Base-by-base conservation (phyloP, 1,140 invertebrate species). In the Drosophila trapezifrons region DNA sequence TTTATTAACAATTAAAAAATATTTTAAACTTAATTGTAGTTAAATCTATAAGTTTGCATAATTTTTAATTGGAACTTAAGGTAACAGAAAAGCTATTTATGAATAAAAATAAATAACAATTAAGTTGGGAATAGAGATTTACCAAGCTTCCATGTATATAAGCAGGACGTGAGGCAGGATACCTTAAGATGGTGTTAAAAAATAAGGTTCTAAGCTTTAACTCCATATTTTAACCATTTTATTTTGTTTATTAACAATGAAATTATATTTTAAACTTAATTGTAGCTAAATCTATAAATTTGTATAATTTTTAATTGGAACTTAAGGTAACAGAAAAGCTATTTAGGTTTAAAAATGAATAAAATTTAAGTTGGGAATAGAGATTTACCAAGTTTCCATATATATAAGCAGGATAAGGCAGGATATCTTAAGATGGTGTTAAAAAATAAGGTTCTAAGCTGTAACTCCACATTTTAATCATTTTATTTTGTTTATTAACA, bases 171-270 rank as follows among this genome's bases (percentile, higher is more conserved):
- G 1, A 29, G 10, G n/a, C 5, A 10, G 47, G 6, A 32, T 18
- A 12, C 4, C 10, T 7, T 8, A 27, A 10, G 3, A 10, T 18
- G 0, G 9, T 18, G 9, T 4, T 32, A 13, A 0, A 8, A 46
- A 46, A 12, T 12, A 17, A 1, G 5, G 2, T 27, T 49, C 3
- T 3, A 17, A 29, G 4, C 4, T 29, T 0, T 10, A 4, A 18
- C 0, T 5, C 1, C 1, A 0, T 13, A 18, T 0, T 17, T 0
- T 29, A n/a, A n/a, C n/a, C n/a, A n/a, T n/a, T n/a, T n/a, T n/a
- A n/a, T n/a, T n/a, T n/a, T n/a, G n/a, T n/a, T n/a, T n/a, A n/a
- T n/a, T n/a, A n/a, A n/a, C n/a, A n/a, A n/a, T n/a, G n/a, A n/a
- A n/a, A n/a, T n/a, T n/a, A n/a, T n/a, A n/a, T n/a, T n/a, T n/a